A percentile compares a stretch with the other conserved stretches of the same genome.
Evolutionary conservation across 64 coral and sea anemone species (phyloP).

Genomic region (Stichodactyla mertensii): DNA sequence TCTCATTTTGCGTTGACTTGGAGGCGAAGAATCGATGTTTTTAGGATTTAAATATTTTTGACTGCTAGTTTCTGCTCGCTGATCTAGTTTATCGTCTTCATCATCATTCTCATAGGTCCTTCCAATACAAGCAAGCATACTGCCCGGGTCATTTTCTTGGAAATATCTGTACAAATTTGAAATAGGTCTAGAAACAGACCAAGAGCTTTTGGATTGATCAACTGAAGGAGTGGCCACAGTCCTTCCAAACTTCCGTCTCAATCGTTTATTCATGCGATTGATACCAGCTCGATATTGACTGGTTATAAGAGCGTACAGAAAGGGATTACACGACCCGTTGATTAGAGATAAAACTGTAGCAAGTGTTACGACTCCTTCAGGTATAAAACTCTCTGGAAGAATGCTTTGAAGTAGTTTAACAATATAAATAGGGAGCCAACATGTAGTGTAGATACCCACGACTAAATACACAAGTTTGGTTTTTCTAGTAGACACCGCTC

Average conservation of each 20-base stretch:
- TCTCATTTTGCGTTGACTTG: neutral
- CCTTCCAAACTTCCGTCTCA: slow-evolving; percentile 24
- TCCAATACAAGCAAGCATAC: slow-evolving; percentile 11
- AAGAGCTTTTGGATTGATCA: slow-evolving; percentile 24
- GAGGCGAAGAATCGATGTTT: neutral
- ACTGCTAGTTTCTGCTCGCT: neutral
- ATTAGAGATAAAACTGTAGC: slow-evolving; percentile 51
- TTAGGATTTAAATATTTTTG: neutral
- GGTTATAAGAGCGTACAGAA: slow-evolving; percentile 82
- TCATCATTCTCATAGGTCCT: neutral
- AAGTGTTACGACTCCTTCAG: slow-evolving; percentile 23
- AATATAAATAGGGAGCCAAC: slow-evolving; percentile 71
- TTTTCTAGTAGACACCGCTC: slow-evolving; percentile 58
- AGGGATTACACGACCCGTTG: slow-evolving; percentile 75
- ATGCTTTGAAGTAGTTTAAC: slow-evolving; percentile 48
- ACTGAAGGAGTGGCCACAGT: slow-evolving; percentile 5
- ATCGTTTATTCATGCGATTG: slow-evolving; percentile 41
- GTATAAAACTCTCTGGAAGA: slow-evolving; percentile 22
- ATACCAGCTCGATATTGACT: slow-evolving; percentile 72
- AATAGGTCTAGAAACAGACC: slow-evolving; percentile 27
- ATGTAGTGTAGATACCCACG: slow-evolving; percentile 62
- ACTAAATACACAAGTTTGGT: slow-evolving; percentile 78
- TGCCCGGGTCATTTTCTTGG: slow-evolving; percentile 23
- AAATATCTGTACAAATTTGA: slow-evolving; percentile 21
- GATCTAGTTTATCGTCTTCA: too few relatives aligned